A percentile compares a stretch with the other conserved stretches of the same genome.
Evolutionary conservation across 2,113 vertebrate species (phyloP).

Genomic region (Aptenodytes forsteri): DNA sequence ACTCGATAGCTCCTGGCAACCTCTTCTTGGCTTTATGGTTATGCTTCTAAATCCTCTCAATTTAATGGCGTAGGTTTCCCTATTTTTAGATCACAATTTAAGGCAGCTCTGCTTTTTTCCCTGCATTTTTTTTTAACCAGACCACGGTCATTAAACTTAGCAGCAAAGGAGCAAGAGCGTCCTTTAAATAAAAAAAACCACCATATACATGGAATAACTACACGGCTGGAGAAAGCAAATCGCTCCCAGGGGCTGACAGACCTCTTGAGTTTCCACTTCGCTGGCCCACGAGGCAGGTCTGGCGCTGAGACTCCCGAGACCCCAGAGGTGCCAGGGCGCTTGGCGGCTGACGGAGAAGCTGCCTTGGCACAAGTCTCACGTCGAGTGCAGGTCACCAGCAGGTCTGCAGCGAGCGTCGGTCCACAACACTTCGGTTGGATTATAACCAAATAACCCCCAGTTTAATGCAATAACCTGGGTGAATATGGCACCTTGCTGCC

Average conservation of each 20-base stretch:
- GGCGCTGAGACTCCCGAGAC: background rate
- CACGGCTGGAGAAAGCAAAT: background rate
- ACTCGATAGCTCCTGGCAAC: constrained; percentile 38
- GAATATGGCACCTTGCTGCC: background rate
- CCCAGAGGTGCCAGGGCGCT: background rate
- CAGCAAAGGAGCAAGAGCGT: background rate
- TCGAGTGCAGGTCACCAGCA: background rate
- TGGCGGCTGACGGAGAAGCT: background rate
- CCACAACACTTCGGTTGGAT: background rate
- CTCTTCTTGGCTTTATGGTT: constrained; percentile 46
- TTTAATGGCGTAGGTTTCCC: constrained; percentile 53
- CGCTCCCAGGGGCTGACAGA: constrained; percentile 38
- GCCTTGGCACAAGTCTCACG: background rate
- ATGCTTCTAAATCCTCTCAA: constrained; percentile 53
- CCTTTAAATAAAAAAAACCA: background rate
- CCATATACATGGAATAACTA: background rate
- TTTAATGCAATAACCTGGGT: background rate
- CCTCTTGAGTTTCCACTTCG: constrained; percentile 53
- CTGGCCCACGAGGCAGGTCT: background rate
- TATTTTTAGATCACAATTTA: constrained; percentile 56
- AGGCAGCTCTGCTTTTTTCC: background rate
- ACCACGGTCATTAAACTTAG: background rate
- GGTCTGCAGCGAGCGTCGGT: background rate
- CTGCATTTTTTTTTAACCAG: background rate
- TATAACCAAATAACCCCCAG: background rate